These are phyloP conservation scores for Aricia agestis DNA, from an alignment of 1,140 invertebrate species.

Conservation along the genomic window DNA sequence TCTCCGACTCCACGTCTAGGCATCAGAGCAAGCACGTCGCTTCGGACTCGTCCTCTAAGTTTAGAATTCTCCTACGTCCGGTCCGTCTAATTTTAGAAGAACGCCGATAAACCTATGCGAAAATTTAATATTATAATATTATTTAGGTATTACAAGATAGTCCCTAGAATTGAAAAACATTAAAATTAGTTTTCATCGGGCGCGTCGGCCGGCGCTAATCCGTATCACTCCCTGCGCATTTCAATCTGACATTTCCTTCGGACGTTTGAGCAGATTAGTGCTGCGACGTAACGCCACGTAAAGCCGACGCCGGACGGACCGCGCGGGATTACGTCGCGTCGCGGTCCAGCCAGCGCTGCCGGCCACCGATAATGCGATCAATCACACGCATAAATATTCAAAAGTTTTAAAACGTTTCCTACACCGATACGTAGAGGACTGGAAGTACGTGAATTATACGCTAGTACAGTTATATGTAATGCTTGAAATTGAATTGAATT, in stretches of 20 bases:
- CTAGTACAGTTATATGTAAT: background rate
- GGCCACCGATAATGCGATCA: conserved; percentile 38
- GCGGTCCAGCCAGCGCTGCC: conserved; percentile 44
- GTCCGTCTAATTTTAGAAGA: background rate
- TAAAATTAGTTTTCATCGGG: conserved; percentile 24
- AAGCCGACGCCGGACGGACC: conserved; percentile 69
- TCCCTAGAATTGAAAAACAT: background rate
- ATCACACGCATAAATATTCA: conserved; percentile 13
- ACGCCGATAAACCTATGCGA: background rate
- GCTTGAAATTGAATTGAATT: background rate
- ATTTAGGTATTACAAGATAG: background rate
- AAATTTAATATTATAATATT: background rate
- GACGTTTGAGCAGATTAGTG: conserved; percentile 74
- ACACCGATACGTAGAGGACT: background rate
- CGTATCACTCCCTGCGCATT: conserved; percentile 60
- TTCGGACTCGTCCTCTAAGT: background rate
- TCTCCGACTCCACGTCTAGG: background rate
- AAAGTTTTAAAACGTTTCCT: conserved; percentile 11
- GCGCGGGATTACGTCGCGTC: conserved; percentile 64
- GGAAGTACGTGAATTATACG: background rate
- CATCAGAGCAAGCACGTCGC: background rate
- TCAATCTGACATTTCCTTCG: conserved; percentile 75
- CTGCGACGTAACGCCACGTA: conserved; percentile 63
- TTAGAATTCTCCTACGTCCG: background rate
- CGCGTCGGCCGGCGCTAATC: conserved; percentile 47